Evolutionary conservation across 35 echinoderm and acorn worm genomes (phyloP), one percentile per base, ranked within the genome.

Genomic region (Ophiothrix spiculata): DNA sequence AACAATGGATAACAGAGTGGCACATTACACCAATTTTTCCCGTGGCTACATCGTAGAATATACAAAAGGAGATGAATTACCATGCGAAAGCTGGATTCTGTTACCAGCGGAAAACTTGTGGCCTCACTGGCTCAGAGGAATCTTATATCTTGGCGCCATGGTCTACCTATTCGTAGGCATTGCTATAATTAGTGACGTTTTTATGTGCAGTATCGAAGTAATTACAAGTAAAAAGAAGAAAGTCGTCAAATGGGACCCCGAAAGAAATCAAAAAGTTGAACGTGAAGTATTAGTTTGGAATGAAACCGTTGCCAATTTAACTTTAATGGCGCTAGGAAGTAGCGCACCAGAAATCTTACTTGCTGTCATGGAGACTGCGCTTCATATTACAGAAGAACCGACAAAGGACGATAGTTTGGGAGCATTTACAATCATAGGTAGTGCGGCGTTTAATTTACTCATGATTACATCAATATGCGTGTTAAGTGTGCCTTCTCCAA

Each of bases 161-260:
- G 23, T 91, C 19, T 98, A 98, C 40, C 33, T 98, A 23, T 98
- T 98, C 74, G 83, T 98, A 25, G 95, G 95, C 0, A 91, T 98
- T 32, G 95, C 95, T 31, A 98, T 98, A 49, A 82, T 98, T 17
- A 98, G 95, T 49, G 95, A 98, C 39, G 86, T 98, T 42, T 98
- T 98, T 54, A 98, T 98, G 95, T 98, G 95, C 25, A 98, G 95
- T 78, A 98, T 98, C 28, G 95, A 98, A 82, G 86, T 98, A 0
- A 98, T 98, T 77, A 98, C 95, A 23, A 98, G 95, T 69, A 94
- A 98, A 86, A 83, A 91, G 83, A 91, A 84, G 74, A 98, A 92
- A 34, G 87, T 98, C 39, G 78, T 94, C 74, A 79, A 76, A 35
- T 98, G 92, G 83, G 95, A 98, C 60, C 74, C 91, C 0, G 95